Conservation (phyloP, 2,113 vertebrate genomes). For the Clarias magur region DNA sequence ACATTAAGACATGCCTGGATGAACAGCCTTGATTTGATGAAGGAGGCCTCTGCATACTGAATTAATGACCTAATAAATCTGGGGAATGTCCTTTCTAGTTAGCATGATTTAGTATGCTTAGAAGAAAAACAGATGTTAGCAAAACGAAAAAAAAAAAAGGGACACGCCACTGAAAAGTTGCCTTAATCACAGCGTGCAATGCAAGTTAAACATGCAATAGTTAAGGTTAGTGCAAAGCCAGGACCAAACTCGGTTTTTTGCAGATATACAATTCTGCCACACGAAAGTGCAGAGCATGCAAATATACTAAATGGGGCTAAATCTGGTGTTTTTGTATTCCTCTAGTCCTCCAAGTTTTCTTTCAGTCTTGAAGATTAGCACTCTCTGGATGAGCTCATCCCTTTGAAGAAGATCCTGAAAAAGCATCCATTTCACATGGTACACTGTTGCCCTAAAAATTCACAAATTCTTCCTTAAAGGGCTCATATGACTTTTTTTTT, state of each 20-base stretch:
- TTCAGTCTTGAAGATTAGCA: slow-evolving; percentile 46
- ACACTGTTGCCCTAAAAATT: slow-evolving; percentile 44
- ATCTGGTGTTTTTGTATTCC: slow-evolving; percentile 46
- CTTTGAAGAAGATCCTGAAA: slow-evolving; percentile 52
- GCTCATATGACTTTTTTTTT: slow-evolving; percentile 26
- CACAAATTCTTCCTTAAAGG: slow-evolving; percentile 17
- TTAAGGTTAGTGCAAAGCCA: slow-evolving; percentile 30
- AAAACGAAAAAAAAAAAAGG: neutral
- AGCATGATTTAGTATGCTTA: slow-evolving; percentile 30
- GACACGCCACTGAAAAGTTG: slow-evolving; percentile 1
- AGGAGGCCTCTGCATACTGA: slow-evolving; percentile 43
- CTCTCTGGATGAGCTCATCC: slow-evolving; percentile 42
- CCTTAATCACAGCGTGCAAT: neutral
- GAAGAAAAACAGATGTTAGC: slow-evolving; percentile 16
- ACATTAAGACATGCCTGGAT: slow-evolving; percentile 47
- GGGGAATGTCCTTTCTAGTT: slow-evolving; percentile 45
- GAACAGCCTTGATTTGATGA: slow-evolving; percentile 43
- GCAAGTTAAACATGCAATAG: neutral
- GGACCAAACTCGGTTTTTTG: neutral
- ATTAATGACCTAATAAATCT: slow-evolving; percentile 50
- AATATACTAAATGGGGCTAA: slow-evolving; percentile 32
- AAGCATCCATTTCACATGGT: slow-evolving; percentile 45
- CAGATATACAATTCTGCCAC: neutral
- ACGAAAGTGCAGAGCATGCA: slow-evolving; percentile 39
- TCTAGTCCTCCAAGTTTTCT: slow-evolving; percentile 35